Conservation (phyloP, 1,140 invertebrate genomes). For the Nasonia vitripennis region DNA sequence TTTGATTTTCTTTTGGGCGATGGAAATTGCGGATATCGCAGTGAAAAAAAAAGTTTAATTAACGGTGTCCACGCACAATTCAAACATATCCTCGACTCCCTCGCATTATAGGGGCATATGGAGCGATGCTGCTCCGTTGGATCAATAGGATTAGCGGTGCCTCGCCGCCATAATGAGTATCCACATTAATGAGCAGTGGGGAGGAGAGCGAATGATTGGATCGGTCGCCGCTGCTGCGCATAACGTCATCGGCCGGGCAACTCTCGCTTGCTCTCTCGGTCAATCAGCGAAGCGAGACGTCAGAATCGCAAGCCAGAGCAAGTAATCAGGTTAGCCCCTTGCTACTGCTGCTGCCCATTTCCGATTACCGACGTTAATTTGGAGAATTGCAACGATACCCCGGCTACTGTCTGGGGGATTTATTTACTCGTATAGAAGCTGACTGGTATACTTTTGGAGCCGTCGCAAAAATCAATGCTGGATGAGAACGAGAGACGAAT, state of each 20-base stretch:
- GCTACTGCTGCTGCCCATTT: slow-evolving; percentile 56
- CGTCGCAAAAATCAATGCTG: too few relatives aligned
- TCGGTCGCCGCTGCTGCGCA: slow-evolving; percentile 54
- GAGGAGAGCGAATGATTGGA: slow-evolving; percentile 55
- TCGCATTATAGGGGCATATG: too few relatives aligned
- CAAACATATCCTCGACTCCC: too few relatives aligned
- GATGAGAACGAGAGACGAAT: too few relatives aligned
- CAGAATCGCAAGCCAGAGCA: slow-evolving; percentile 63
- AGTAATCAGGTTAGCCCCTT: slow-evolving; percentile 67
- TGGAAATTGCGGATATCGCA: too few relatives aligned
- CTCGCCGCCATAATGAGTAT: slow-evolving; percentile 61
- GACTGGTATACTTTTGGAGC: too few relatives aligned
- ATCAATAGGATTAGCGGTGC: slow-evolving; percentile 49
- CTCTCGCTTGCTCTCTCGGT: slow-evolving; percentile 54
- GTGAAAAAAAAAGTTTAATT: background rate
- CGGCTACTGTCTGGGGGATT: background rate
- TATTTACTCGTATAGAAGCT: too few relatives aligned
- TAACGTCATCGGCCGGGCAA: slow-evolving; percentile 59
- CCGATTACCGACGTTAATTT: slow-evolving; percentile 72
- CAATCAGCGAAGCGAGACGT: slow-evolving; percentile 66
- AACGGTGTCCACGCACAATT: background rate
- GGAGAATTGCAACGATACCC: slow-evolving; percentile 67
- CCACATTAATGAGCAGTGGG: slow-evolving; percentile 62
- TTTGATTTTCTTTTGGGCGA: background rate
- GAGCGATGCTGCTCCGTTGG: background rate